These are phyloP conservation scores for Clivina fossor DNA, from an alignment of 2,888 invertebrate species.

Conservation along the genomic window DNA sequence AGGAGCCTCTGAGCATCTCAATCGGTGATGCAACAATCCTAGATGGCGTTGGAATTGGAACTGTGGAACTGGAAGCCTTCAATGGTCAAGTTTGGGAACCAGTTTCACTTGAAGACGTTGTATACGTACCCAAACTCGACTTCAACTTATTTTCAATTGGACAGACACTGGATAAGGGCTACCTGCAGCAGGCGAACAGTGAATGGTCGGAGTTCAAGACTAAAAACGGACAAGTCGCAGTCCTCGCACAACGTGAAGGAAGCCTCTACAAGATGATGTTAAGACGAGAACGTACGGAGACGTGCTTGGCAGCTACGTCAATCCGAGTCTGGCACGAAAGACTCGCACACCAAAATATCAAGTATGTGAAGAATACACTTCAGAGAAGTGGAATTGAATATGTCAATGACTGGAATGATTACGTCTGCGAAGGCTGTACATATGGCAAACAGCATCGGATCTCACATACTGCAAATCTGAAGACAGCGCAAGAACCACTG, in stretches of 20 bases:
- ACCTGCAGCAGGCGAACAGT: conserved; percentile 16
- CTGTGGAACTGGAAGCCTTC: conserved; percentile 41
- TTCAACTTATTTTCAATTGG: conserved; percentile 16
- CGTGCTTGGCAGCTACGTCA: conserved; percentile 40
- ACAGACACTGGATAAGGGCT: conserved; percentile 13
- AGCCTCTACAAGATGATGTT: conserved; percentile 36
- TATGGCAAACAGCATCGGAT: conserved; percentile 20
- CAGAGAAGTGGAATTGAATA: conserved; percentile 33
- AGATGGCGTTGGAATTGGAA: conserved; percentile 40
- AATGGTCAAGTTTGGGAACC: conserved; percentile 41
- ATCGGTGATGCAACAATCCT: conserved; percentile 38
- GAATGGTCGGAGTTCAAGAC: conserved; percentile 22
- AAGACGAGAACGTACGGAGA: conserved; percentile 38
- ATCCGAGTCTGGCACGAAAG: conserved; percentile 32
- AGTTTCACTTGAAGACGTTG: conserved; percentile 36
- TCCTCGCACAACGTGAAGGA: conserved; percentile 25
- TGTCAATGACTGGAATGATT: conserved; percentile 35
- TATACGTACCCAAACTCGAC: conserved; percentile 38
- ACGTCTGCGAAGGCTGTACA: conserved; percentile 18
- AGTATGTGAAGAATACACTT: not conserved
- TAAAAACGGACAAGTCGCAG: conserved; percentile 33
- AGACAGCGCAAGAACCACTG: conserved; percentile 38
- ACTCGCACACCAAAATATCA: conserved; percentile 25
- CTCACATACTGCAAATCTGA: conserved; percentile 40
- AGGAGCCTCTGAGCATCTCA: conserved; percentile 23